These are phyloP conservation scores for Apostichopus japonicus DNA, from an alignment of 35 echinoderm and acorn worm genomes.

Conservation along the genomic window DNA sequence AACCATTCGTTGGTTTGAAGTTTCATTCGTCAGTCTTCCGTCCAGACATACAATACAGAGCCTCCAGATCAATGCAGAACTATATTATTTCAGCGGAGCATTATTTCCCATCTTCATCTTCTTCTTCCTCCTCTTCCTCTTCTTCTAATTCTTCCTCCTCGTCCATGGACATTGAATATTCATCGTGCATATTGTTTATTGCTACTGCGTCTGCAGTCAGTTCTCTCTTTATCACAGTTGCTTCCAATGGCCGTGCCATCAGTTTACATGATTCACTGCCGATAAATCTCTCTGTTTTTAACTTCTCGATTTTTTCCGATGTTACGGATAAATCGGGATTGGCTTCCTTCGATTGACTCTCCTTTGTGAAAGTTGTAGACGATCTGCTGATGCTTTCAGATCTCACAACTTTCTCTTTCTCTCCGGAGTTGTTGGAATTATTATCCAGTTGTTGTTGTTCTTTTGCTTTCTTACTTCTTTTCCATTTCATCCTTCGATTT, in stretches of 20 bases:
- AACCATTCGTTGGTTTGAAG: no score
- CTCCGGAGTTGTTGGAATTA: constrained; percentile 13
- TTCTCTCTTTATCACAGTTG: neutral
- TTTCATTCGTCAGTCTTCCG: no score
- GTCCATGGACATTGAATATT: constrained; percentile 3
- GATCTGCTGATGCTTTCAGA: constrained; percentile 9
- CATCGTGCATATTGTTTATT: neutral
- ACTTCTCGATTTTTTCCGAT: constrained; percentile 23
- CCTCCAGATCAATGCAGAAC: neutral
- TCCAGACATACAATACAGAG: no score
- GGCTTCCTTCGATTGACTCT: neutral
- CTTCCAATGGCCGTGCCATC: constrained; percentile 10
- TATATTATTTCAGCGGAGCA: constrained; percentile 13
- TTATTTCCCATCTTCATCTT: neutral
- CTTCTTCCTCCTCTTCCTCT: neutral
- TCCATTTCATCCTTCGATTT: constrained; percentile 99
- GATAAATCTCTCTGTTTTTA: constrained; percentile 27
- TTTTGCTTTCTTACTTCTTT: constrained; percentile 93
- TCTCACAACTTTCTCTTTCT: constrained; percentile 27
- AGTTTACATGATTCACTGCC: constrained; percentile 26
- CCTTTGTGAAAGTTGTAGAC: constrained; percentile 3
- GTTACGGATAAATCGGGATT: constrained; percentile 21
- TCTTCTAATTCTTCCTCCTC: neutral
- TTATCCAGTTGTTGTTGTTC: constrained; percentile 62
- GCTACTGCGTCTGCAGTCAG: neutral